Percentiles rank a stretch among this genome's conserved stretches.
These are phyloP conservation scores for Microdon myrmicae DNA, from an alignment of 2,888 invertebrate genomes.

Conservation along the genomic window DNA sequence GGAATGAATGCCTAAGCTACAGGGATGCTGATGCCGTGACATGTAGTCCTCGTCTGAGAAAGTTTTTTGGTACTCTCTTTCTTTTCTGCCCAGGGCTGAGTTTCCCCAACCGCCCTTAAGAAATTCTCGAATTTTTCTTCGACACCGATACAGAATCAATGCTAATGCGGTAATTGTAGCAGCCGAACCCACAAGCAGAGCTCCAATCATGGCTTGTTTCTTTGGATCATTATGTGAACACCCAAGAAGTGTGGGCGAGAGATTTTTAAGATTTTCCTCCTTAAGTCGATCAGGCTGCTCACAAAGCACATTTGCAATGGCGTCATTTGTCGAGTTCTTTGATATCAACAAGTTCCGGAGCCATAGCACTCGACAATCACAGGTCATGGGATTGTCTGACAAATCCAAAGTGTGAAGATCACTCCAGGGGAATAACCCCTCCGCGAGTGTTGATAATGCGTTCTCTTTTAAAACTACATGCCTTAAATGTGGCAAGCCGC, in stretches of 20 bases:
- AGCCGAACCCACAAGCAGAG: slow-evolving; percentile 78
- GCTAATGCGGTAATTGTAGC: slow-evolving; percentile 78
- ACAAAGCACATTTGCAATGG: slow-evolving; percentile 71
- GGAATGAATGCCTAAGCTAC: slow-evolving; percentile 63
- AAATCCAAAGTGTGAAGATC: slow-evolving; percentile 81
- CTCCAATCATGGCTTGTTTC: slow-evolving; percentile 82
- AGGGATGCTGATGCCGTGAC: slow-evolving; percentile 65
- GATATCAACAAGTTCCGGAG: slow-evolving; percentile 74
- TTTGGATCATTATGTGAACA: slow-evolving; percentile 83
- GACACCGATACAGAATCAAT: slow-evolving; percentile 80
- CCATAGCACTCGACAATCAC: slow-evolving; percentile 85
- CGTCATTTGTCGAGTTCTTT: slow-evolving; percentile 63
- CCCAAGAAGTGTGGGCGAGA: slow-evolving; percentile 81
- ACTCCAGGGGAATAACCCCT: slow-evolving; percentile 82
- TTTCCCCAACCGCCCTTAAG: slow-evolving; percentile 74
- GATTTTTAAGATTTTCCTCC: slow-evolving; percentile 74
- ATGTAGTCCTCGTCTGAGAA: slow-evolving; percentile 87
- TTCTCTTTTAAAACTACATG: slow-evolving; percentile 83
- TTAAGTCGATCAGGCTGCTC: slow-evolving; percentile 78
- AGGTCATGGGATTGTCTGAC: slow-evolving; percentile 83
- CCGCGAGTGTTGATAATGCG: slow-evolving; percentile 79
- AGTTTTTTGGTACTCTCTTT: slow-evolving; percentile 89
- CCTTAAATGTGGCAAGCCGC: slow-evolving; percentile 81
- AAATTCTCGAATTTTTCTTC: slow-evolving; percentile 81
- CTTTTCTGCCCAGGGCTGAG: slow-evolving; percentile 72